A percentile compares a stretch with the other conserved stretches of the same genome.
These are phyloP conservation scores for Ramphastos sulfuratus DNA, from an alignment of 2,113 vertebrate species.

Conservation along the genomic window DNA sequence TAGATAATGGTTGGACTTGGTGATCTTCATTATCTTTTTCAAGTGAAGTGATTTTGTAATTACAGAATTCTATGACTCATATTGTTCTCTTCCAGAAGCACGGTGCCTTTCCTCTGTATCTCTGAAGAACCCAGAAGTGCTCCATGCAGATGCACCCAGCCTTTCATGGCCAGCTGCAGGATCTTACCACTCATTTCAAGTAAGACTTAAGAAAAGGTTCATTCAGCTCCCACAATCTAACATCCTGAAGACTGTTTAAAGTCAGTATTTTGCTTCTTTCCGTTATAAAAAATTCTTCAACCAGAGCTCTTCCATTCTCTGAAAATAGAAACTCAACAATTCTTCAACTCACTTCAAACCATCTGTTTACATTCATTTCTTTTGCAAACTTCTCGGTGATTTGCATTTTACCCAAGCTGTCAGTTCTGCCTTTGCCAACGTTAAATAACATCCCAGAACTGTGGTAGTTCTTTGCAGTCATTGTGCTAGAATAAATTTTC, in stretches of 20 bases:
- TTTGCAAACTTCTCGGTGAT: slow-evolving; percentile 48
- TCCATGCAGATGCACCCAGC: neutral
- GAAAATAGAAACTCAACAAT: slow-evolving; percentile 65
- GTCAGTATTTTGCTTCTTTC: slow-evolving; percentile 18
- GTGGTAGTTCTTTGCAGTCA: slow-evolving; percentile 28
- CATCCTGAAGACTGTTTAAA: neutral
- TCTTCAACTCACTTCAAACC: slow-evolving; percentile 59
- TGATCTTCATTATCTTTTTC: no score
- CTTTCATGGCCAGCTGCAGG: neutral
- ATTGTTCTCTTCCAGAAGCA: neutral
- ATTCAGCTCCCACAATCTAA: neutral
- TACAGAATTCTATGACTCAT: neutral
- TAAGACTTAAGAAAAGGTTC: neutral
- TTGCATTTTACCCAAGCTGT: slow-evolving; percentile 69
- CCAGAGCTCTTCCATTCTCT: slow-evolving; percentile 15
- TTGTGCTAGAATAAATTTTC: slow-evolving; percentile 14
- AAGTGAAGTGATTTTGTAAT: no score
- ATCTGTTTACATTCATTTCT: slow-evolving; percentile 71
- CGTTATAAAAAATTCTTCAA: slow-evolving; percentile 7
- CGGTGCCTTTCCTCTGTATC: neutral
- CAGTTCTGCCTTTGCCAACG: slow-evolving; percentile 52
- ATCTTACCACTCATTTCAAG: neutral
- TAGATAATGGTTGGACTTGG: no score
- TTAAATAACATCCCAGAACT: slow-evolving; percentile 48
- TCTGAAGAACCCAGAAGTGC: neutral